These are phyloP conservation scores for Stegodyphus mimosarum DNA, from an alignment of 1,140 invertebrate genomes.

Conservation along the genomic window DNA sequence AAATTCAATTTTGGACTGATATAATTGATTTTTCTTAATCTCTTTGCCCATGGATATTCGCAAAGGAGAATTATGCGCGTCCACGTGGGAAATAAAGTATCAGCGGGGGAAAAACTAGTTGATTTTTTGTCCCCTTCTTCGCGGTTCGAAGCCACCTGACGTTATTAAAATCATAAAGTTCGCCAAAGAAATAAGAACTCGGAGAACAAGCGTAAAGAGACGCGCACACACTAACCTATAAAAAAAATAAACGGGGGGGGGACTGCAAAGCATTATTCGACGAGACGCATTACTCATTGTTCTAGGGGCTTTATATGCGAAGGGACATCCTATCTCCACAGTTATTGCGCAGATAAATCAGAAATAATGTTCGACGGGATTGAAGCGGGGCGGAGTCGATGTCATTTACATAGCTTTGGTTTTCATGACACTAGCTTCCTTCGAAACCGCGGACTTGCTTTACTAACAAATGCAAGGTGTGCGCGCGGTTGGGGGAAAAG, in stretches of 20 bases:
- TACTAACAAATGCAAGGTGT: slow-evolving; percentile 50
- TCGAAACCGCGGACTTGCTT: slow-evolving; percentile 9
- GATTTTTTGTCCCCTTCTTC: too few species aligned
- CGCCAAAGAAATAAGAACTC: background rate
- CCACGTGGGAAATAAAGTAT: too few species aligned
- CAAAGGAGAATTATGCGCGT: too few species aligned
- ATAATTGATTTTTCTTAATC: too few species aligned
- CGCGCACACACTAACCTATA: too few species aligned
- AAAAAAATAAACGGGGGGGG: too few species aligned
- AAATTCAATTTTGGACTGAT: too few species aligned
- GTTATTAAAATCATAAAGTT: slow-evolving; percentile 34
- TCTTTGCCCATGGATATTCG: too few species aligned
- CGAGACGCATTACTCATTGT: slow-evolving; percentile 41
- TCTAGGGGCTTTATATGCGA: slow-evolving; percentile 33
- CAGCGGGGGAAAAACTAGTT: too few species aligned
- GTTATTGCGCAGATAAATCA: slow-evolving; percentile 56
- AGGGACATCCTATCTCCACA: slow-evolving; percentile 27
- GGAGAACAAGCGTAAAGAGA: background rate
- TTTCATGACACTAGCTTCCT: slow-evolving; percentile 30
- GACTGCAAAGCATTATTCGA: background rate
- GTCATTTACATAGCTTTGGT: slow-evolving; percentile 58
- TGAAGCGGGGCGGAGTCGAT: slow-evolving; percentile 25
- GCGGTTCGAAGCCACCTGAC: background rate
- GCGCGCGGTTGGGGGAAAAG: slow-evolving; percentile 3
- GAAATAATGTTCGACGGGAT: slow-evolving; percentile 44